Evolutionary conservation across 1,140 invertebrate species (phyloP), one percentile per base, ranked within the genome.

Genomic region (Meloidogyne hapla): DNA sequence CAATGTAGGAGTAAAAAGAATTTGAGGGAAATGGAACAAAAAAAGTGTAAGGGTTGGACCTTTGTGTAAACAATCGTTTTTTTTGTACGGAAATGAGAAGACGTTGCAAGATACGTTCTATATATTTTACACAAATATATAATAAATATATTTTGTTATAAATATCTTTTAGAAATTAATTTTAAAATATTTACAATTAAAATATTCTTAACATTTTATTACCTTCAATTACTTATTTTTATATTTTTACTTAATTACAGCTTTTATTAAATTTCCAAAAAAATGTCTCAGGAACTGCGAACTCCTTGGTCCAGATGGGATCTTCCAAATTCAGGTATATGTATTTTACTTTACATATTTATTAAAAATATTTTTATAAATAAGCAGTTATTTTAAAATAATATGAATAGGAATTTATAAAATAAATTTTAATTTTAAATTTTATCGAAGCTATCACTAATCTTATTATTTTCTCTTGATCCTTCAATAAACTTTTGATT

Each of bases 291-390:
- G 23, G 71, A 73, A 38, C 71, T 23, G 3, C 56, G 56, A 15
- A 61, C 71, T 28, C 71, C 71, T 1, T 73, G 71, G 71, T 73
- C 71, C 0, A 25, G 71, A 73, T 73, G 71, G 71, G 71, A 73
- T 33, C 56, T 73, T 18, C 71, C 71, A 64, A 15, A 63, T 28
- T 61, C 56, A 73, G 71, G 42, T 56, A n/a, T n/a, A n/a, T n/a
- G n/a, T n/a, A 28, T 21, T 56, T 62, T 40, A 13, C 23, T 12
- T 13, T 13, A 12, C 2, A 3, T 69, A 21, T 40, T 4, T 38
- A 5, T 18, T 18, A n/a, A n/a, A n/a, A n/a, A n/a, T n/a, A n/a
- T n/a, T n/a, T n/a, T n/a, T n/a, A n/a, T n/a, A n/a, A n/a, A n/a
- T n/a, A n/a, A n/a, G n/a, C n/a, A n/a, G n/a, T n/a, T n/a, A n/a